Evolutionary conservation across 2,888 invertebrate genomes (phyloP), one percentile per base, ranked within the genome.

Genomic region (Lasioglossum lativentre): DNA sequence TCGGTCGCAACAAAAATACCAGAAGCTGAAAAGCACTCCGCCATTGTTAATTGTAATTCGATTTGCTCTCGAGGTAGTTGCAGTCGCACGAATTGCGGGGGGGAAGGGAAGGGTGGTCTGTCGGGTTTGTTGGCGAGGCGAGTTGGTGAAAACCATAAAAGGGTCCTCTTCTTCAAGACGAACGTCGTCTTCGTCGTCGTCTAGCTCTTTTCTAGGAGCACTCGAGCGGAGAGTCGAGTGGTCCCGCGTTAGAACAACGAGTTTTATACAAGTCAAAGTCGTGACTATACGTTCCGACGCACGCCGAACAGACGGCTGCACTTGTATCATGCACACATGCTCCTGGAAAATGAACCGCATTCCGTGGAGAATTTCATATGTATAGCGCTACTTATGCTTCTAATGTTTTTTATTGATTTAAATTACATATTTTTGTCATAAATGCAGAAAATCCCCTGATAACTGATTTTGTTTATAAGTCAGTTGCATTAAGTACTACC

Each of bases 201-300:
- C 83, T 83, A 84, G 83, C 85, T 90, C 88, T 89, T 88, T 84
- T 83, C 89, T 88, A 85, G 87, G 85, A 84, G 87, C 75, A 88
- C 88, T 89, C 86, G 86, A 90, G 87, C 40, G 89, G 88, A 82
- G 82, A 83, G 88, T 89, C 86, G 90, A 91, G 91, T 87, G 89
- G 89, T 72, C 52, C 80, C 84, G 73, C 89, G 90, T 89, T 90
- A 83, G 86, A 90, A 90, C 89, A 90, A 90, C 90, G 88, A 88
- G 80, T 86, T 68, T 90, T 90, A 86, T 85, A 84, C 86, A 89
- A 91, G 83, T 89, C 89, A 80, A 89, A 89, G 88, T 86, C 86
- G 75, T 75, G 88, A 89, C 89, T 83, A 76, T 78, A 85, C 77
- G 85, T 87, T 87, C 70, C 42, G 82, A 34, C 52, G 74, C 75